Conservation (phyloP, 1,140 invertebrate species). For the Penaeus vannamei region DNA sequence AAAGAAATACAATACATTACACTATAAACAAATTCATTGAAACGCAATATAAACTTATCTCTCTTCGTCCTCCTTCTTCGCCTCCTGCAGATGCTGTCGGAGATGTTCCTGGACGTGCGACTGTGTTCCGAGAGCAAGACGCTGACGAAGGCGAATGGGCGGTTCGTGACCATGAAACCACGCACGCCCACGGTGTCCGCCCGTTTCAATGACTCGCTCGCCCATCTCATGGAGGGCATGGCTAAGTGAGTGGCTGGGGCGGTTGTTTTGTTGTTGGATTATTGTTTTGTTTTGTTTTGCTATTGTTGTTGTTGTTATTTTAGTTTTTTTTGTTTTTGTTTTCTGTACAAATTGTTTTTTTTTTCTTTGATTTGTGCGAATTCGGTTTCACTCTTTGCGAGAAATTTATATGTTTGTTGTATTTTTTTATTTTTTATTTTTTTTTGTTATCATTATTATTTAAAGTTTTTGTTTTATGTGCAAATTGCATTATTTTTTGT, state of each 20-base stretch:
- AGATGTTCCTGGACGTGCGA: conserved; percentile 80
- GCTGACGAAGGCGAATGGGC: conserved; percentile 85
- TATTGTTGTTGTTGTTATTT: background rate
- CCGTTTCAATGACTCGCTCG: conserved; percentile 92
- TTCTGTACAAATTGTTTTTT: background rate
- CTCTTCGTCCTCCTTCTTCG: background rate
- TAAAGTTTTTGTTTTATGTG: no score
- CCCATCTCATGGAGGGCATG: conserved; percentile 93
- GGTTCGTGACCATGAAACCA: conserved; percentile 97
- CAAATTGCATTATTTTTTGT: no score
- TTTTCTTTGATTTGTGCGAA: no score
- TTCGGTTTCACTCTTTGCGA: no score
- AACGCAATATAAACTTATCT: no score
- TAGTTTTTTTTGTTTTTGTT: background rate
- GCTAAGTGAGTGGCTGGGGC: conserved; percentile 76
- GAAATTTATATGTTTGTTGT: no score
- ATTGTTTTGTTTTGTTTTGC: background rate
- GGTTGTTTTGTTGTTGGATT: background rate
- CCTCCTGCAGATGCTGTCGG: conserved; percentile 78
- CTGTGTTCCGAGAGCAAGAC: conserved; percentile 82
- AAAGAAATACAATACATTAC: background rate
- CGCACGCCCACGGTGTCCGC: conserved; percentile 94
- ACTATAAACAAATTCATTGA: no score
- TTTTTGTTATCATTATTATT: no score
- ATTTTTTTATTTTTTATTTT: no score